Conservation (phyloP, 2,888 invertebrate genomes). For the Vesta saturnalis region DNA sequence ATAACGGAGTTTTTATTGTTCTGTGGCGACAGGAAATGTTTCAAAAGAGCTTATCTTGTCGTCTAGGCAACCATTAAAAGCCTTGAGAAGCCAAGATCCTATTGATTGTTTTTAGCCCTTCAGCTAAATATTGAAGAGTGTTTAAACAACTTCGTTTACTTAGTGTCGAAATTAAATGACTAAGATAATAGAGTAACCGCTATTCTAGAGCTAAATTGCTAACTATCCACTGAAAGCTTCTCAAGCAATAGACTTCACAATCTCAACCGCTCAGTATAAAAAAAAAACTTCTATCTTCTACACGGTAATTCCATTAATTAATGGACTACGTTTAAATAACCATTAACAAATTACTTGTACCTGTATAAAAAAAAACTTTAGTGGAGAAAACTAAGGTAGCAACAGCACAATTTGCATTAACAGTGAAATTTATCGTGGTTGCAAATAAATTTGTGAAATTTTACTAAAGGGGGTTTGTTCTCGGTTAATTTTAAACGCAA, state of each 20-base stretch:
- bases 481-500: neutral
- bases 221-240: no score
- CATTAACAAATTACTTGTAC: no score
- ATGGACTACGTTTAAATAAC: no score
- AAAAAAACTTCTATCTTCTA: no score
- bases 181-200: no score
- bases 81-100: slow-evolving; percentile 15
- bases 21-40: slow-evolving; percentile 29
- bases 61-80: slow-evolving; percentile 20
- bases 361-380: no score
- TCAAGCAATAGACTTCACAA: no score
- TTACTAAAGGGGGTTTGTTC: neutral
- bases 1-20: slow-evolving; percentile 22
- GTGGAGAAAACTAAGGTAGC: no score
- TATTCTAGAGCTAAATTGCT: no score
- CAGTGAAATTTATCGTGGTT: neutral
- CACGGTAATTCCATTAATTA: no score
- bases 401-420: no score
- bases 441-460: neutral
- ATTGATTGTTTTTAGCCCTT: slow-evolving; percentile 21
- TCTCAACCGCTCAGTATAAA: no score
- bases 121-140: slow-evolving; percentile 1
- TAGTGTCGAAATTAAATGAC: neutral
- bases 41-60: slow-evolving; percentile 14
- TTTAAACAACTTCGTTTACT: slow-evolving; percentile 12